phyloP scores from a whole-genome alignment of 2,113 vertebrate species.

The Sinocyclocheilus anophthalmus region DNA sequence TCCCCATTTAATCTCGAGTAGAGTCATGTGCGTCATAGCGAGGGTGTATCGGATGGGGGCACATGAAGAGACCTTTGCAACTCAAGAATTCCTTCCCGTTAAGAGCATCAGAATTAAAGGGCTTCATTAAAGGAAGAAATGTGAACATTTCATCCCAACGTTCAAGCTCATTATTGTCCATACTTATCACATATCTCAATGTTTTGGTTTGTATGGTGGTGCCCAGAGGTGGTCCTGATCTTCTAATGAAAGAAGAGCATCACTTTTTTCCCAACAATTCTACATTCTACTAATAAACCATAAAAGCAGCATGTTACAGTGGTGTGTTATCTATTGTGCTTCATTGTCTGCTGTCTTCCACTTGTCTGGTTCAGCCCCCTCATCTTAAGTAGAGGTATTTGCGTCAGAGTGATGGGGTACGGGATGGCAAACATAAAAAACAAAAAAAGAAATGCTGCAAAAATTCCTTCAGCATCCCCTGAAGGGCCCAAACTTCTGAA shows the following conservation, averaged over 20 bases:
- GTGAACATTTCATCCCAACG: not conserved
- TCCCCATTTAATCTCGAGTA: constrained; percentile 22
- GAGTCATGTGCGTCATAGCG: constrained; percentile 10
- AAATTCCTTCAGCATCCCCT: not conserved
- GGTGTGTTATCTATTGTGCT: constrained; percentile 1
- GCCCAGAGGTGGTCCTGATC: not conserved
- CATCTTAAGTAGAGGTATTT: constrained; percentile 8
- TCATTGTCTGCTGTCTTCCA: not conserved
- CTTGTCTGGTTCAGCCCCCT: not conserved
- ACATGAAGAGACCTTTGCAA: constrained; percentile 31
- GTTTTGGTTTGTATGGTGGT: not conserved
- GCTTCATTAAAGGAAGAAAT: not conserved
- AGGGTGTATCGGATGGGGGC: not conserved
- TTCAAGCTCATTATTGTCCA: not conserved
- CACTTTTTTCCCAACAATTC: not conserved
- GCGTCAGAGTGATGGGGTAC: constrained; percentile 10
- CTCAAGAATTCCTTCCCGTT: not conserved
- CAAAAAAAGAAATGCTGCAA: constrained; percentile 10
- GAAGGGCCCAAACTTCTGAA: not conserved
- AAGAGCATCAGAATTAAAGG: constrained; percentile 12
- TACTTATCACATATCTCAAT: not conserved
- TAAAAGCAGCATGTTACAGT: not conserved
- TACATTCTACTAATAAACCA: not conserved
- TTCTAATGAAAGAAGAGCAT: not conserved
- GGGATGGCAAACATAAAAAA: constrained; percentile 10